Conservation (phyloP, 2,113 vertebrate genomes). For the Damaliscus lunatus region DNA sequence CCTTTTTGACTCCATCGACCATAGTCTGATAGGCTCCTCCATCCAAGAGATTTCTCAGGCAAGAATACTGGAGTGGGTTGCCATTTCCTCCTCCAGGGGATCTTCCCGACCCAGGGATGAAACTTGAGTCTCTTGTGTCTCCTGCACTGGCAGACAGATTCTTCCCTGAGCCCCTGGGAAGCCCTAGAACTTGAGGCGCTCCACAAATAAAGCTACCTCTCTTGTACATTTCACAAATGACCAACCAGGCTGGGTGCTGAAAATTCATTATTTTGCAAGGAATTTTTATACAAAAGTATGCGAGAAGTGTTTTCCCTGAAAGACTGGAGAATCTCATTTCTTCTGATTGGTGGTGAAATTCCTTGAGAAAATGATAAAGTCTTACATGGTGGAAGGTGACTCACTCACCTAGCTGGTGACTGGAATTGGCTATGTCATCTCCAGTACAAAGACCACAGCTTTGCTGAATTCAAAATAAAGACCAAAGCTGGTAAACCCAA, state of each 20-base stretch:
- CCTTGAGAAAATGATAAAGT: neutral
- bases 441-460: neutral
- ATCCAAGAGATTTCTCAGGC: neutral
- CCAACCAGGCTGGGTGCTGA: no score
- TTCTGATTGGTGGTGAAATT: neutral
- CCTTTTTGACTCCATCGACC: neutral
- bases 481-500: neutral
- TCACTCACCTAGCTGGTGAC: neutral
- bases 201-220: neutral
- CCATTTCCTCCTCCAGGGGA: neutral
- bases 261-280: neutral
- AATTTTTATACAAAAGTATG: neutral
- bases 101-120: neutral
- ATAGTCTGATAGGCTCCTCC: neutral
- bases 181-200: neutral
- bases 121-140: neutral
- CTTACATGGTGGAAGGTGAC: neutral
- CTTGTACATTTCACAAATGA: accelerated
- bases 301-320: neutral
- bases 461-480: conserved; percentile 56
- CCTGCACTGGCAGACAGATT: neutral
- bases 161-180: neutral
- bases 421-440: neutral
- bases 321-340: neutral
- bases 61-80: neutral